Conservation (phyloP, 2,797 vertebrate genomes). For the Pelodytes ibericus region DNA sequence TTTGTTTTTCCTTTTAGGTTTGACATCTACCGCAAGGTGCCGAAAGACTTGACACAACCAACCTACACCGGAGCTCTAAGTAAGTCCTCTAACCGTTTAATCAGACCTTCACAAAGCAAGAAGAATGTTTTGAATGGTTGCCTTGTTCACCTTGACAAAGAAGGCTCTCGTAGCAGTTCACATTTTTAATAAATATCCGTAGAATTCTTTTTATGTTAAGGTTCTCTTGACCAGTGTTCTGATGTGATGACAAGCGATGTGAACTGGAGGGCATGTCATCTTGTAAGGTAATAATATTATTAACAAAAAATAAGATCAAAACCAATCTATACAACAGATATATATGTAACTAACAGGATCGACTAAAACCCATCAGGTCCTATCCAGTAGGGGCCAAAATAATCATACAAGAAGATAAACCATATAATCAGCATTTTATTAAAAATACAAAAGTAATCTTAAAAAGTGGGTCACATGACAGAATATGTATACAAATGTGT, state of each 20-base stretch:
- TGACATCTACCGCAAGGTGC: conserved; percentile 99
- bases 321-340: too few relatives aligned
- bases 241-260: background rate
- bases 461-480: too few relatives aligned
- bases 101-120: background rate
- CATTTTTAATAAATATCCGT: background rate
- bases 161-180: background rate
- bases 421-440: too few relatives aligned
- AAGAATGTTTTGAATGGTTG: too few relatives aligned
- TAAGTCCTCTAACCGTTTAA: conserved; percentile 77
- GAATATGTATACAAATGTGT: too few relatives aligned
- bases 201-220: background rate
- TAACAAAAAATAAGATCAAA: too few relatives aligned
- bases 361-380: too few relatives aligned
- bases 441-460: too few relatives aligned
- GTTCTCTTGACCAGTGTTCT: background rate
- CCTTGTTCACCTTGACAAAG: background rate
- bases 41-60: conserved; percentile 98
- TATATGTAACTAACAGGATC: too few relatives aligned
- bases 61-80: conserved; percentile 98
- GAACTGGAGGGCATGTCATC: conserved; percentile 7
- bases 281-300: conserved; percentile 2
- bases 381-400: too few relatives aligned
- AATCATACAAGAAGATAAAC: too few relatives aligned
- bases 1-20: conserved; percentile 79